Percentiles rank a stretch among this genome's conserved stretches.
phyloP scores from a whole-genome alignment of 2,888 invertebrate species.

The Cosmopolites sordidus region DNA sequence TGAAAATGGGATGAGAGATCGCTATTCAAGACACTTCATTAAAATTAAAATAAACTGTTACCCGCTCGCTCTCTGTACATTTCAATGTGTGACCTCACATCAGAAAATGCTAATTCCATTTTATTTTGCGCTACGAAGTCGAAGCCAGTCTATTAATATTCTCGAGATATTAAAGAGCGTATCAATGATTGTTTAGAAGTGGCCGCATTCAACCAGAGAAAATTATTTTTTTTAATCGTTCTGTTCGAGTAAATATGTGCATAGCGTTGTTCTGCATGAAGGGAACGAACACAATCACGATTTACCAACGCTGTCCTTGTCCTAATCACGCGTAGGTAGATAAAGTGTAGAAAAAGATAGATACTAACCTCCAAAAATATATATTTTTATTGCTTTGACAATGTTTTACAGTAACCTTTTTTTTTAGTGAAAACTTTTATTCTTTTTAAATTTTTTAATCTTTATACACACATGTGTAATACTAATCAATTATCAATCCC shows the following conservation, averaged over 20 bases:
- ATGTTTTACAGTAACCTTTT: too few species aligned
- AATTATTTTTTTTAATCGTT: constrained; percentile 8
- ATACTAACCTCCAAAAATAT: constrained; percentile 13
- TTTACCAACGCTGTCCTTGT: constrained; percentile 28
- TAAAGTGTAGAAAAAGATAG: not conserved
- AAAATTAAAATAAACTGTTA: constrained; percentile 28
- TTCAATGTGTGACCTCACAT: constrained; percentile 26
- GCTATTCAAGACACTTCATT: too few species aligned
- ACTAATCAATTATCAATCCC: too few species aligned
- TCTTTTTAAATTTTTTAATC: too few species aligned
- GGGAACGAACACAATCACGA: constrained; percentile 25
- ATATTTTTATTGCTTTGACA: too few species aligned
- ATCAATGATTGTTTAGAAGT: constrained; percentile 14
- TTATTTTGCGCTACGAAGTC: constrained; percentile 16
- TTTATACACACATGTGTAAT: too few species aligned
- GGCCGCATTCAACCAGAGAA: constrained; percentile 4
- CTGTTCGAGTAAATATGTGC: constrained; percentile 20
- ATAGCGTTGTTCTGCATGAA: constrained; percentile 28
- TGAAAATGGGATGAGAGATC: too few species aligned
- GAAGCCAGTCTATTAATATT: constrained; percentile 26
- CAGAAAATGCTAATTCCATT: constrained; percentile 26
- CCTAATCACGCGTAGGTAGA: constrained; percentile 20
- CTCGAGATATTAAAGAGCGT: constrained; percentile 19
- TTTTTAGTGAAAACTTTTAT: too few species aligned
- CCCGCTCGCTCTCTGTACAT: constrained; percentile 9